Conservation (phyloP, 2,888 invertebrate genomes). For the Branchellion lobata region DNA sequence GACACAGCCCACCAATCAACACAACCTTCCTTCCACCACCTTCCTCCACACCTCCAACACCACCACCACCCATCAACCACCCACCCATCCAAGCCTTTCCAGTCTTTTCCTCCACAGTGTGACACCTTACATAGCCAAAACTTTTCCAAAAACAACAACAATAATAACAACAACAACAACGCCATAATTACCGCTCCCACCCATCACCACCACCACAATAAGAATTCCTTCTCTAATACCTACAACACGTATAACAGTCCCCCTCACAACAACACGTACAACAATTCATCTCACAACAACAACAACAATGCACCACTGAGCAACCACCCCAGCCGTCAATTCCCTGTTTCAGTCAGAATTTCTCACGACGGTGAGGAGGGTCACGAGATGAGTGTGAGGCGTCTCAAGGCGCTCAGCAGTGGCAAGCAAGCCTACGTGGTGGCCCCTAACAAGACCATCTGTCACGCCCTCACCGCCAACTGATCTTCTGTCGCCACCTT, state of each 20-base stretch:
- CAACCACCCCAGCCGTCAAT: background rate
- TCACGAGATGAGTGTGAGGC: background rate
- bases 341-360: constrained; percentile 2
- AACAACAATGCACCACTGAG: background rate
- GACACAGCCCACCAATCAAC: background rate
- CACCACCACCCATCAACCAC: no score
- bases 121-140: no score
- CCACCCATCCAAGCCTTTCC: no score
- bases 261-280: constrained; percentile 54
- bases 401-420: background rate
- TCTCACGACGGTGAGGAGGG: constrained; percentile 31
- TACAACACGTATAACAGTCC: no score
- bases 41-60: background rate
- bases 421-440: background rate
- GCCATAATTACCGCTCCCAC: no score
- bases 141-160: no score
- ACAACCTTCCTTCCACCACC: background rate
- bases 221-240: no score
- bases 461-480: constrained; percentile 13
- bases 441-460: constrained; percentile 28
- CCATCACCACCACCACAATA: no score
- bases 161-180: no score
- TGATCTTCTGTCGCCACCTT: constrained; percentile 34
- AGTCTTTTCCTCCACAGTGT: no score
- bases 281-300: background rate